Evolutionary conservation across 2,797 vertebrate species (phyloP), one percentile per base, ranked within the genome.

Genomic region (Heliangelus exortis): DNA sequence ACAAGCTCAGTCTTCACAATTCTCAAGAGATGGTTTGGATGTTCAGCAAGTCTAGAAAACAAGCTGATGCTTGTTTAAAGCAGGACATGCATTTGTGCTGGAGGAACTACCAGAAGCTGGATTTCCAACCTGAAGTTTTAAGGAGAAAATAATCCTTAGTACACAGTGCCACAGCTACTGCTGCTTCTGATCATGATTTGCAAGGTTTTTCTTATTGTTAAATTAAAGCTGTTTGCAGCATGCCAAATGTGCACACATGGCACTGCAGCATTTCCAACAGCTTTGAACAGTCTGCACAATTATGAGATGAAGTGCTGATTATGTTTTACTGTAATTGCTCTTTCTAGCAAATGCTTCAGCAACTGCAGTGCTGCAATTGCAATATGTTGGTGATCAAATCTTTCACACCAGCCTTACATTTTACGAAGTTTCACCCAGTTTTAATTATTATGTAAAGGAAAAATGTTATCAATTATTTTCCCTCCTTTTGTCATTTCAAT

Each of bases 321-420:
- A 74, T 75, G 67, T 87, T 95, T 92, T 73, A 75, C 51, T 86
- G 63, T 73, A 94, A 89, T 75, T 96, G 90, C 59, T 96, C 81
- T 93, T 95, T 61, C 71, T 53, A 90, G 55, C 53, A 92, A 93
- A 77, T 58, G 65, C 58, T 67, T 86, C 71, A 67, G 53, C 84
- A 93, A 86, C 54, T 34, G 86, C 90, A 72, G 81, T 20, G 20
- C 22, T 76, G 57, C 81, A 34, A 65, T 78, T 71, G 54, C 63
- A 87, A 13, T 39, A 63, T n/a, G 47, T 10, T 68, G 41, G 61
- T 78, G 54, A 85, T 55, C 65, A 51, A 84, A 79, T 25, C 26
- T 85, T 80, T 86, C 33, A 48, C 15, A 50, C 10, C n/a, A 55
- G 14, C 39, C 31, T 9, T 16, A 22, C 7, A 17, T 45, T 89